Evolutionary conservation across 2,888 invertebrate genomes (phyloP), one percentile per base, ranked within the genome.

Genomic region (Melieria omissa): DNA sequence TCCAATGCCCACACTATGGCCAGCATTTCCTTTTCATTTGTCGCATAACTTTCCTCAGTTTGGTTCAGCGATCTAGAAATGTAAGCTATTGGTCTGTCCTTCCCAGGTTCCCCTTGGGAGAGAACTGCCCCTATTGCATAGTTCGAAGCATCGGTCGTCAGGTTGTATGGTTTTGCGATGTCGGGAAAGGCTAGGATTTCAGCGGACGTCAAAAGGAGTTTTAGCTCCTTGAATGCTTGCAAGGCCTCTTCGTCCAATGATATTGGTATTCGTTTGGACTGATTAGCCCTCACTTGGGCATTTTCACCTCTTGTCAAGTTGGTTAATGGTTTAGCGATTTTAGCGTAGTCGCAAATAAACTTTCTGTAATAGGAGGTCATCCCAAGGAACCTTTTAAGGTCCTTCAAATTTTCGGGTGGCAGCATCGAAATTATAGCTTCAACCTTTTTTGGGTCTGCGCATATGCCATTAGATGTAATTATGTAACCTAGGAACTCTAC

Each of bases 321-420:
- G 0, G 75, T 76, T 41, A 76, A 45, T 1, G 76, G 73, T 12
- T 77, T 76, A 0, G 75, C 76, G 9, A 72, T 54, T 42, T 73
- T 74, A 0, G 65, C 73, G 55, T 73, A 74, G 29, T 77, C 72
- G 7, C 54, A 60, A 7, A 76, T 75, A 45, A 76, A 77, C 12
- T 70, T 72, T 29, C 73, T 74, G 42, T 75, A 78, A 4, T 64
- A 70, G n/a, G 73, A 75, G 4, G 73, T 66, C 63, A 72, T 52
- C 4, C 68, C 72, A 0, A 73, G 46, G 44, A 76, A 76, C 6
- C 73, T 67, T 58, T 77, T 74, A 6, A 74, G 42, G 44, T 77
- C 70, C 44, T 74, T 75, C 12, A 76, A 4, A 54, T 74, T 77
- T 1, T 62, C 65, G 1, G 72, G 73, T 5, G 67, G 70, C 8